Evolutionary conservation across 53 echinoderm and acorn worm species (phyloP).

Genomic region (Arbacia lixula): DNA sequence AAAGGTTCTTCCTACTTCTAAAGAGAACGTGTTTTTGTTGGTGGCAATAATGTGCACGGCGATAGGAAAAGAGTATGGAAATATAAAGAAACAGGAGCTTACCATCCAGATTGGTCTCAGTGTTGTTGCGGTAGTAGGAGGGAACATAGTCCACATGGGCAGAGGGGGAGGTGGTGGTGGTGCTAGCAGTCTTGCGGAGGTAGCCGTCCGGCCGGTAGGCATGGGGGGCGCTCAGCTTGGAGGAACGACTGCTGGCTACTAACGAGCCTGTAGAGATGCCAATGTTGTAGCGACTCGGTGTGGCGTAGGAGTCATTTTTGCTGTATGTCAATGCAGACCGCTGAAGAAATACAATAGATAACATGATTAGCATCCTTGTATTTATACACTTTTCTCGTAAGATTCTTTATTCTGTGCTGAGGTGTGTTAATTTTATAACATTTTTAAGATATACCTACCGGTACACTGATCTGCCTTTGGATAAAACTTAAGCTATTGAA

Average conservation of each 20-base stretch:
- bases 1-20: too few species aligned
- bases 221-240: constrained; percentile 61
- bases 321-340: constrained; percentile 94
- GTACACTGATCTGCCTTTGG: too few species aligned
- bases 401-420: background rate
- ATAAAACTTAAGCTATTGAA: too few species aligned
- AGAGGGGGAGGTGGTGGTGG: constrained; percentile 82
- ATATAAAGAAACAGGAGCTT: constrained; percentile 44
- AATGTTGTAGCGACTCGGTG: constrained; percentile 84
- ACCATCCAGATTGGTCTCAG: constrained; percentile 95
- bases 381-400: background rate
- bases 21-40: too few species aligned
- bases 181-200: constrained; percentile 85
- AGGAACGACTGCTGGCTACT: constrained; percentile 78
- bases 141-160: constrained; percentile 86
- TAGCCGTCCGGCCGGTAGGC: constrained; percentile 86
- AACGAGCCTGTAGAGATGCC: constrained; percentile 93
- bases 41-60: too few species aligned
- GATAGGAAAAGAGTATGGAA: too few species aligned
- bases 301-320: constrained; percentile 63
- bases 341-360: constrained; percentile 31
- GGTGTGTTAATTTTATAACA: too few species aligned
- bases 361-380: too few species aligned
- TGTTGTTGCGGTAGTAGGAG: constrained; percentile 82
- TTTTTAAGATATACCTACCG: too few species aligned